phyloP scores from a whole-genome alignment of 2,888 invertebrate species.

The Cataglyphis rosenhaueri region DNA sequence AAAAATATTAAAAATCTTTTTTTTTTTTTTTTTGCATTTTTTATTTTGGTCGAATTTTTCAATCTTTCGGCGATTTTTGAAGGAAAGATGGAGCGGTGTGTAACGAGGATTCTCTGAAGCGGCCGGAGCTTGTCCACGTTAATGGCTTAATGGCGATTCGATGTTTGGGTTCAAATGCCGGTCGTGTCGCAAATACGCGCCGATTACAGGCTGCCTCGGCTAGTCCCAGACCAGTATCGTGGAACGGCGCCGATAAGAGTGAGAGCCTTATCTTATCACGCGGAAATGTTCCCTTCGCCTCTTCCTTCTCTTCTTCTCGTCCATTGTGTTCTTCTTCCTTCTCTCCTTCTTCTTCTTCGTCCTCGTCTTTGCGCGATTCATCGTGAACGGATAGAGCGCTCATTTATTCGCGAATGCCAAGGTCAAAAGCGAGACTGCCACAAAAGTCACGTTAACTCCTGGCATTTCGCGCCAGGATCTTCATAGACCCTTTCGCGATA shows the following conservation, averaged over 20 bases:
- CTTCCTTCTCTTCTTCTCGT: conserved; percentile 68
- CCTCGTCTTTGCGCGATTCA: conserved; percentile 43
- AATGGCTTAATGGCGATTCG: conserved; percentile 82
- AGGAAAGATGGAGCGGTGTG: conserved; percentile 24
- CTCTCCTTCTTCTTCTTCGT: conserved; percentile 5
- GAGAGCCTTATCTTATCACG: conserved; percentile 82
- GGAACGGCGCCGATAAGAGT: conserved; percentile 72
- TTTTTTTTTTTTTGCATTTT: neutral
- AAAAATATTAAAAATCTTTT: neutral
- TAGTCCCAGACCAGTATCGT: conserved; percentile 63
- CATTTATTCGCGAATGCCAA: conserved; percentile 84
- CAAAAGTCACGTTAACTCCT: conserved; percentile 4
- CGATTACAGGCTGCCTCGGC: conserved; percentile 53
- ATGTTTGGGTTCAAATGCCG: conserved; percentile 75
- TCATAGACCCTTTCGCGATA: neutral
- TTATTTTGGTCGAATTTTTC: neutral
- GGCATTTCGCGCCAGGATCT: neutral
- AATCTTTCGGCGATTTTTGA: conserved; percentile 14
- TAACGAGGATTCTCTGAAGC: conserved; percentile 35
- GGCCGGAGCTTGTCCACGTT: conserved; percentile 61
- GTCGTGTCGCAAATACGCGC: conserved; percentile 61
- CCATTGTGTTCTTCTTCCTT: conserved; percentile 50
- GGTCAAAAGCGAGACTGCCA: conserved; percentile 18
- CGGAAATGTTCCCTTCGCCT: conserved; percentile 79
- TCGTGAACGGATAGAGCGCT: conserved; percentile 78